A percentile compares a stretch with the other conserved stretches of the same genome.
Evolutionary conservation across 2,888 invertebrate species (phyloP).

Genomic region (Alentia gelatinosa): DNA sequence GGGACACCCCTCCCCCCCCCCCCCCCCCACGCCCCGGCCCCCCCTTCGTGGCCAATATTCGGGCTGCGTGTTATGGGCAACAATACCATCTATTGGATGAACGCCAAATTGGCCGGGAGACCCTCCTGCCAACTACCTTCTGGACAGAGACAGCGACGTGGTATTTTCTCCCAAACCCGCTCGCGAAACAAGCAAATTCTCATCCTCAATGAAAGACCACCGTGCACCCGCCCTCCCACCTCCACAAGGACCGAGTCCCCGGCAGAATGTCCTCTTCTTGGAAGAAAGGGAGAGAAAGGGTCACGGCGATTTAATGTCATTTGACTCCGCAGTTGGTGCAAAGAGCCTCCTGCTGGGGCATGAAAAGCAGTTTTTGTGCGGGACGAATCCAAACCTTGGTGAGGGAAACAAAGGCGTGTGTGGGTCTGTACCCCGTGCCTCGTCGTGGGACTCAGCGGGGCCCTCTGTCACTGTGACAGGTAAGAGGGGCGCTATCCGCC

Average conservation of each 20-base stretch:
- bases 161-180: background rate
- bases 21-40: no score
- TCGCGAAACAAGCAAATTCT: background rate
- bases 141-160: background rate
- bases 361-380: background rate
- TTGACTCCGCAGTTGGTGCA: background rate
- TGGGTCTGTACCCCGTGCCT: background rate
- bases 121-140: background rate
- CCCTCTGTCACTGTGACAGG: background rate
- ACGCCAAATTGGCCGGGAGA: background rate
- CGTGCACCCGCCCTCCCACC: background rate
- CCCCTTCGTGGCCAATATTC: no score
- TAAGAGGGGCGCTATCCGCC: background rate
- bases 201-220: background rate
- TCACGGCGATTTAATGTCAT: background rate
- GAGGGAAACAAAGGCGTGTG: constrained; percentile 3
- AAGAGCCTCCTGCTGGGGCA: background rate
- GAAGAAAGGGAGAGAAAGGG: background rate
- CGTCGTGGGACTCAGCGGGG: background rate
- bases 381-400: background rate
- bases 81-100: background rate
- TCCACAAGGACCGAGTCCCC: background rate
- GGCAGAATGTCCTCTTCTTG: background rate
- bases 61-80: background rate
- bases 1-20: background rate